These are phyloP conservation scores for Tympanuchus pallidicinctus DNA, from an alignment of 2,113 vertebrate species.

Conservation along the genomic window DNA sequence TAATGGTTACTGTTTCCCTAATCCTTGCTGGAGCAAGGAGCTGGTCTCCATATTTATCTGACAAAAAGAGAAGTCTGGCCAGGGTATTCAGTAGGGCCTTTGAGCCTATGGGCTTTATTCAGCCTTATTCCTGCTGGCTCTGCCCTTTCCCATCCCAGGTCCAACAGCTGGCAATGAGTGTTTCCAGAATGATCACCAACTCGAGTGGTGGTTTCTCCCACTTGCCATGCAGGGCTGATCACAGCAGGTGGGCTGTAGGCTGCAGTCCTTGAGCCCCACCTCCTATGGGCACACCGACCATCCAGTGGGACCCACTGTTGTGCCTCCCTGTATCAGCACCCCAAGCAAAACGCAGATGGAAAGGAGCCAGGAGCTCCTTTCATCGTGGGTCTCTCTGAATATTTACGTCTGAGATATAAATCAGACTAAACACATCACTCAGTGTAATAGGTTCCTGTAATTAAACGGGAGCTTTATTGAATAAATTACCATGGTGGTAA, in stretches of 20 bases:
- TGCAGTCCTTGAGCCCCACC: not conserved
- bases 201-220: not conserved
- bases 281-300: not conserved
- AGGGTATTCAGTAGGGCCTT: not conserved
- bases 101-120: not conserved
- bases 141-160: not conserved
- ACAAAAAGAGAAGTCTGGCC: not conserved
- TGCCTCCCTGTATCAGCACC: not conserved
- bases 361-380: not conserved
- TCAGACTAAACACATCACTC: not conserved
- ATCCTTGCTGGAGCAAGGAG: not conserved
- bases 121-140: not conserved
- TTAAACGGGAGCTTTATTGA: constrained; percentile 59
- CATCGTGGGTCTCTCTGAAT: not conserved
- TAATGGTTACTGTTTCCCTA: not conserved
- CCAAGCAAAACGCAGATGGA: not conserved
- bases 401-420: constrained; percentile 27
- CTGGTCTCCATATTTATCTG: too few species aligned
- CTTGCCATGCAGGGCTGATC: not conserved
- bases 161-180: not conserved
- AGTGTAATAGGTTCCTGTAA: constrained; percentile 22
- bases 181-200: not conserved
- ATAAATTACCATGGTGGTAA: constrained; percentile 58
- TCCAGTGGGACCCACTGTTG: not conserved
- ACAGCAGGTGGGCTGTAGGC: not conserved